These are phyloP conservation scores for Sphecodes monilicornis DNA, from an alignment of 2,888 invertebrate species.

Conservation along the genomic window DNA sequence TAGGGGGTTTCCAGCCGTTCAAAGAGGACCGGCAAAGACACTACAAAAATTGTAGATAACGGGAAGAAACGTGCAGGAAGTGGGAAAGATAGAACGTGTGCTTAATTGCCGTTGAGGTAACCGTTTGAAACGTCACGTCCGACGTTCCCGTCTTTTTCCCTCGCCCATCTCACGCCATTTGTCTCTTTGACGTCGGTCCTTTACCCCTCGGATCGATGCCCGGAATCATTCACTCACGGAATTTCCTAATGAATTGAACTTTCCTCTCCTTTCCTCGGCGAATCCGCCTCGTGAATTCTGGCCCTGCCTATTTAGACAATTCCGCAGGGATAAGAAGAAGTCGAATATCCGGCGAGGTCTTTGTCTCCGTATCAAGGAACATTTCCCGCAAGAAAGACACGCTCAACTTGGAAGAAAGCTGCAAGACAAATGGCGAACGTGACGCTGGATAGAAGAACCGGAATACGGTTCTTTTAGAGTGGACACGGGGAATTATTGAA, in stretches of 20 bases:
- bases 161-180: slow-evolving; percentile 34
- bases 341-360: slow-evolving; percentile 6
- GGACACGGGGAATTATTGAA: not conserved
- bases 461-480: not conserved
- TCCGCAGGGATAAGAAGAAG: not conserved
- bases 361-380: not conserved
- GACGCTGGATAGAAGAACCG: slow-evolving; percentile 15
- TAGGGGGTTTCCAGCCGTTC: not conserved
- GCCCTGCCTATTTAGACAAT: not conserved
- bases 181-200: slow-evolving; percentile 52
- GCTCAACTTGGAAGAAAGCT: slow-evolving; percentile 11
- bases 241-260: slow-evolving; percentile 28
- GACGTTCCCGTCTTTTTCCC: slow-evolving; percentile 19
- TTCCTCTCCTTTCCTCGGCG: not conserved
- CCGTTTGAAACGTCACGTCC: slow-evolving; percentile 33
- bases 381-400: slow-evolving; percentile 1
- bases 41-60: slow-evolving; percentile 23
- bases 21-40: not conserved
- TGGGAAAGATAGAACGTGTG: slow-evolving; percentile 22
- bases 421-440: slow-evolving; percentile 35
- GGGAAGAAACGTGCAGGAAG: not conserved
- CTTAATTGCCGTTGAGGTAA: slow-evolving; percentile 56
- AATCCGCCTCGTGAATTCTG: not conserved
- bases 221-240: slow-evolving; percentile 25
- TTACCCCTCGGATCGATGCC: not conserved